Evolutionary conservation across 2,113 vertebrate species (phyloP), one percentile per base, ranked within the genome.

Genomic region (Lates calcarifer): DNA sequence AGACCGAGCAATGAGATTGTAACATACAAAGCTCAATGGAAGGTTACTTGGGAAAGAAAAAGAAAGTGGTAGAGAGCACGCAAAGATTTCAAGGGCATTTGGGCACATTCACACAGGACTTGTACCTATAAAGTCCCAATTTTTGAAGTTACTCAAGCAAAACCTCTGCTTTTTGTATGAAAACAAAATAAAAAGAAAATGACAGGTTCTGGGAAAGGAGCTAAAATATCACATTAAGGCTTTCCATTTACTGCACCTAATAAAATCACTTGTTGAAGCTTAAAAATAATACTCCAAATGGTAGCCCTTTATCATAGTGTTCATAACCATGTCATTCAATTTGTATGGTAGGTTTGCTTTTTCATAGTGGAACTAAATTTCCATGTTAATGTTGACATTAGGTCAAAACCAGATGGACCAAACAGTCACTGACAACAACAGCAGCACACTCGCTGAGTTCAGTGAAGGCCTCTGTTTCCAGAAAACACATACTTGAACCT

Each of bases 51-150:
- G 10, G 1, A 13, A 66, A 29, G 10, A 2, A 49, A 76, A 12
- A 39, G 1, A n/a, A 18, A 35, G 56, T 15, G 13, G n/a, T 22
- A 22, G 63, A 0, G 6, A 45, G 35, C 43, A 15, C 14, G 20
- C 29, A 41, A 31, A 49, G 17, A 55, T 63, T 74, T 60, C n/a
- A 74, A 70, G 35, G 79, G 22, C 68, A 55, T 24, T 29, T 45
- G 55, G 49, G 45, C 55, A 26, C 0, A 78, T 55, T 61, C 14
- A 33, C n/a, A 35, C 67, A 55, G 53, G 72, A 35, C 28, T 15
- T 63, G 64, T 62, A 20, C 51, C 74, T 13, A 35, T 45, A 45
- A 20, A 58, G 49, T 45, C 39, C 3, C 39, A 58, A 28, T 76
- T 15, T 28, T 11, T 28, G 7, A 49, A 51, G 18, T 41, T 41